Evolutionary conservation across 2,888 invertebrate genomes (phyloP).

Genomic region (Macroteleia sp.): DNA sequence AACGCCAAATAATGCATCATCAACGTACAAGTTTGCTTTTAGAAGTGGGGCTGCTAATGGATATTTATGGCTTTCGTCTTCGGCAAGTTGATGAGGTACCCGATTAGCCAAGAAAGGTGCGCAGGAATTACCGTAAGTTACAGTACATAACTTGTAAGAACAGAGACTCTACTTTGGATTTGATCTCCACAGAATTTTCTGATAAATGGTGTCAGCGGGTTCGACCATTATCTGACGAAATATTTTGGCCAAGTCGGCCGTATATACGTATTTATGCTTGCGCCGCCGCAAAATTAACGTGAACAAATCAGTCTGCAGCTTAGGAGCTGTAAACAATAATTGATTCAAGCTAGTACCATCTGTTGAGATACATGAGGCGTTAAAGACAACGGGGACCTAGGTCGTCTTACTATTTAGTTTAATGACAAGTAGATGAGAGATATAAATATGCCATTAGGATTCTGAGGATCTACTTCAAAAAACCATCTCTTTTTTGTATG

Average conservation of each 20-base stretch:
- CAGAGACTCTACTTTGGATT: background rate
- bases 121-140: background rate
- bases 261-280: background rate
- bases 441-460: background rate
- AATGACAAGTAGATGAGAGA: constrained; percentile 47
- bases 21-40: background rate
- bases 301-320: constrained; percentile 23
- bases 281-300: constrained; percentile 1
- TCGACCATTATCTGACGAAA: background rate
- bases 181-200: background rate
- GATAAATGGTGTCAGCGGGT: background rate
- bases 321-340: constrained; percentile 22
- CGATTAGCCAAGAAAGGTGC: constrained; percentile 5
- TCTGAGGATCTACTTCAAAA: too few species aligned
- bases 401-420: constrained; percentile 36
- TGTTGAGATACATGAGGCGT: constrained; percentile 36
- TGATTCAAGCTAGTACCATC: constrained; percentile 43
- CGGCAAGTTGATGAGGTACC: background rate
- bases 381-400: constrained; percentile 41
- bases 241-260: constrained; percentile 1
- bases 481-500: too few species aligned
- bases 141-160: background rate
- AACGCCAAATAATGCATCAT: constrained; percentile 17
- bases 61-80: background rate
- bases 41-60: background rate